phyloP scores from a whole-genome alignment of 30 jellyfish, hydroid and myxozoan genomes.

The Clytia hemisphaerica region DNA sequence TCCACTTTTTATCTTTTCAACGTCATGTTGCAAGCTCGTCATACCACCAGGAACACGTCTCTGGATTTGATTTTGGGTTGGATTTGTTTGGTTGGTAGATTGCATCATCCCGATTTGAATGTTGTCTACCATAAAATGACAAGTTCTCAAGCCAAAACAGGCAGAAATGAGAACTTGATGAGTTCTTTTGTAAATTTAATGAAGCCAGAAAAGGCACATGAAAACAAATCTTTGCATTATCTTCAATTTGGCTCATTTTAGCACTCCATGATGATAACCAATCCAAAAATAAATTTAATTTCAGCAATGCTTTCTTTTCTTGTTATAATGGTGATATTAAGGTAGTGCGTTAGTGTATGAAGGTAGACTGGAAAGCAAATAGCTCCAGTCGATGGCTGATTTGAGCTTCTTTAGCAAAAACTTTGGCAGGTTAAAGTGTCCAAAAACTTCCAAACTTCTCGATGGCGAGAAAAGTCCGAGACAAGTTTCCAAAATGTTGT shows the following conservation, averaged over 20 bases:
- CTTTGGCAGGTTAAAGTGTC: too few species aligned
- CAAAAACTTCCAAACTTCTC: too few species aligned
- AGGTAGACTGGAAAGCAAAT: too few species aligned
- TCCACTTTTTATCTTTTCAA: not conserved
- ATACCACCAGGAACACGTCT: slow-evolving; percentile 1
- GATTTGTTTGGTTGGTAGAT: not conserved
- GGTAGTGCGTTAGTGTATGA: too few species aligned
- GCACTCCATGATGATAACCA: slow-evolving; percentile 33
- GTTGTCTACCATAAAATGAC: slow-evolving; percentile 25
- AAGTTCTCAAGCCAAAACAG: slow-evolving; percentile 39
- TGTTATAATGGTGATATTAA: too few species aligned
- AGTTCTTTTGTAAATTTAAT: not conserved
- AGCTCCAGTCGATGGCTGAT: too few species aligned
- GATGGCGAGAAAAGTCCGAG: too few species aligned
- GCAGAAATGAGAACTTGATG: slow-evolving; percentile 33
- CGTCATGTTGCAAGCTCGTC: slow-evolving; percentile 15
- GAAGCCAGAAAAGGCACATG: slow-evolving; percentile 32
- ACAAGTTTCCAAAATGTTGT: too few species aligned
- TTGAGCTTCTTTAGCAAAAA: too few species aligned
- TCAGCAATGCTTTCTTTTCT: too few species aligned
- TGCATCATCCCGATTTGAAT: not conserved
- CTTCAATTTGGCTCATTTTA: slow-evolving; percentile 34
- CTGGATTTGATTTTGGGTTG: not conserved
- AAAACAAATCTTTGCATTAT: slow-evolving; percentile 10
- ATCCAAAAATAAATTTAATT: not conserved